These are phyloP conservation scores for Florisuga fusca DNA, from an alignment of 2,797 vertebrate genomes.

Conservation along the genomic window DNA sequence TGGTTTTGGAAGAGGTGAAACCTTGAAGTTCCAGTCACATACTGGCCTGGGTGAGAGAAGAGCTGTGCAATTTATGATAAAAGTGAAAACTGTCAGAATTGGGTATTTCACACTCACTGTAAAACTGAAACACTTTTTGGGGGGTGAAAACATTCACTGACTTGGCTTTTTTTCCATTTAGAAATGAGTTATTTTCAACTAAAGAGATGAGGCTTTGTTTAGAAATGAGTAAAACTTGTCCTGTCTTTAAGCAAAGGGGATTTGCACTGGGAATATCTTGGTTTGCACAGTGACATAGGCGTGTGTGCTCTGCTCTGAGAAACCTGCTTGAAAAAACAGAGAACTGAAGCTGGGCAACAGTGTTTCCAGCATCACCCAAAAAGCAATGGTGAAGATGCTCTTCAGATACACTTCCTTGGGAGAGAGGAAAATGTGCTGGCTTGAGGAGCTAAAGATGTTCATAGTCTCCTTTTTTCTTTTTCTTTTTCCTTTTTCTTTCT, in stretches of 20 bases:
- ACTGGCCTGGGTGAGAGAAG: not conserved
- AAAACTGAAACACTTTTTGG: constrained; percentile 42
- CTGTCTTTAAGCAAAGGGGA: constrained; percentile 8
- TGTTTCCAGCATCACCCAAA: not conserved
- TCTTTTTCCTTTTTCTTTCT: no score
- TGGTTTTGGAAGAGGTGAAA: not conserved
- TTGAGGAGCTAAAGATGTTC: not conserved
- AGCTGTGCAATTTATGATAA: constrained; percentile 17
- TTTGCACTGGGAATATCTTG: constrained; percentile 6
- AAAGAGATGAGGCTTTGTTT: not conserved
- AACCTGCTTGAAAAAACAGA: not conserved
- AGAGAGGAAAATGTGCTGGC: not conserved
- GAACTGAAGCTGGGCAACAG: not conserved
- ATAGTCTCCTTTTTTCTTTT: no score
- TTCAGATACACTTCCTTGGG: no score
- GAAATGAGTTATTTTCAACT: constrained; percentile 24
- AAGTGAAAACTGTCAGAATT: constrained; percentile 37
- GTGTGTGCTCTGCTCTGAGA: not conserved
- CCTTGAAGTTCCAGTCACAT: not conserved
- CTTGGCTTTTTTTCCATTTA: not conserved
- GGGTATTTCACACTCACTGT: constrained; percentile 12
- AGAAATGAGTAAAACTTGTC: constrained; percentile 26
- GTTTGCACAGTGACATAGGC: accelerated
- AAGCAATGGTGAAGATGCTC: not conserved
- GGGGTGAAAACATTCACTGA: not conserved